Evolutionary conservation across 2,888 invertebrate genomes (phyloP).

Genomic region (Cheilosia vulpina): DNA sequence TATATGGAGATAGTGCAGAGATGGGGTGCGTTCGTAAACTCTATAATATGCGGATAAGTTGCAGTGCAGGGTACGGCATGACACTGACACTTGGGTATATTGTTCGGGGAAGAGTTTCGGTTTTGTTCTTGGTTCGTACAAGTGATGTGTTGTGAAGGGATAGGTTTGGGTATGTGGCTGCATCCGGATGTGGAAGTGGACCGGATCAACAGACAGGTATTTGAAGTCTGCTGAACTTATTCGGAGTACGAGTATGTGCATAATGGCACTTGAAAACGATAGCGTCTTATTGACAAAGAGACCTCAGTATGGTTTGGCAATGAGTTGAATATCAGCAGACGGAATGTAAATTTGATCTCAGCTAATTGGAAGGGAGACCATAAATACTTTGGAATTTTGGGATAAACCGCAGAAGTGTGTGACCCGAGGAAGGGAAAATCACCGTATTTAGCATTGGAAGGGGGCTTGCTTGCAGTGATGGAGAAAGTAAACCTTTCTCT

Average conservation of each 20-base stretch:
- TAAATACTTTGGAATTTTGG: no score
- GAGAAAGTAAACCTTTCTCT: no score
- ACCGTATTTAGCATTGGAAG: no score
- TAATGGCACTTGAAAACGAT: conserved; percentile 13
- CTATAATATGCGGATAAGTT: not conserved
- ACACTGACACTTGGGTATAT: conserved; percentile 29
- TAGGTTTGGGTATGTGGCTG: conserved; percentile 5
- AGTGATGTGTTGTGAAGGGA: conserved; percentile 11
- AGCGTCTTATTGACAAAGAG: conserved; percentile 41
- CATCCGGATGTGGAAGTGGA: conserved; percentile 12
- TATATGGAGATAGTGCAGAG: not conserved
- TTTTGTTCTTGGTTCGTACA: conserved; percentile 8
- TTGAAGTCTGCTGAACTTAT: conserved; percentile 18
- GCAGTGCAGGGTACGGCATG: conserved; percentile 1
- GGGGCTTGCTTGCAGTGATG: no score
- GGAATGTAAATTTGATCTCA: conserved; percentile 13
- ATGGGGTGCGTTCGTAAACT: conserved; percentile 9
- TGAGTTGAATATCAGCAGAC: conserved; percentile 2
- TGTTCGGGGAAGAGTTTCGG: conserved; percentile 35
- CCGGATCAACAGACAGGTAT: conserved; percentile 42
- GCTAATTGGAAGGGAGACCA: not conserved
- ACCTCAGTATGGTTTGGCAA: conserved; percentile 8
- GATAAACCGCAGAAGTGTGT: no score
- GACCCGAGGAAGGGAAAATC: no score
- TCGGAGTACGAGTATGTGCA: conserved; percentile 3